Conservation (phyloP, 1,140 invertebrate species). For the Calephelis nemesis region DNA sequence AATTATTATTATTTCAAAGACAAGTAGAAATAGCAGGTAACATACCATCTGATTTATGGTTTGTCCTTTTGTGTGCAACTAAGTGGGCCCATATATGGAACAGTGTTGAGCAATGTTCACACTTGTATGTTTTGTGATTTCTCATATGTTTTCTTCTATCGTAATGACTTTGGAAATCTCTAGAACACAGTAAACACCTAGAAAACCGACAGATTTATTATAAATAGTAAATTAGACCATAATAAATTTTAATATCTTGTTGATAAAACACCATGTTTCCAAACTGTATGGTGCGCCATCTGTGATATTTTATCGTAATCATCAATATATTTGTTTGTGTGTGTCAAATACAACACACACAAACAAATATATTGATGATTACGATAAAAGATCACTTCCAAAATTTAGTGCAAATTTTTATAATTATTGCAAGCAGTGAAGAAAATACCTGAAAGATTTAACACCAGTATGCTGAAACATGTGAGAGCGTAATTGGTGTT, state of each 20-base stretch:
- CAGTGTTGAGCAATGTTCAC: constrained; percentile 55
- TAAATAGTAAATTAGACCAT: too few species aligned
- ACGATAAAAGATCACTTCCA: too few species aligned
- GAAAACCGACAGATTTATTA: too few species aligned
- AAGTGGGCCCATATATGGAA: constrained; percentile 68
- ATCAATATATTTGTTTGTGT: too few species aligned
- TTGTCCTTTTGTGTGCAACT: constrained; percentile 61
- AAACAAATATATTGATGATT: too few species aligned
- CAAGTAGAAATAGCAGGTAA: constrained; percentile 25
- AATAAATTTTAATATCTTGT: too few species aligned
- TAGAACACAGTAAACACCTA: constrained; percentile 69
- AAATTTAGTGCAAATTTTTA: too few species aligned
- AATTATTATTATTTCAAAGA: not conserved
- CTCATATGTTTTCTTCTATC: constrained; percentile 72
- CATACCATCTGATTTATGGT: constrained; percentile 50
- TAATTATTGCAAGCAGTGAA: not conserved
- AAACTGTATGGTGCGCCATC: too few species aligned
- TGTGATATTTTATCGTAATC: too few species aligned
- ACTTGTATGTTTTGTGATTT: constrained; percentile 69
- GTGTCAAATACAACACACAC: too few species aligned
- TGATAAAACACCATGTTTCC: too few species aligned
- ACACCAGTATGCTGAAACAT: constrained; percentile 73
- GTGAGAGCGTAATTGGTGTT: constrained; percentile 65
- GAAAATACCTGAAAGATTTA: constrained; percentile 62
- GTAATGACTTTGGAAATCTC: constrained; percentile 57